A percentile compares a stretch with the other conserved stretches of the same genome.
These are phyloP conservation scores for Halisarca cf. caerulea DNA, from an alignment of 37 sponge, comb jelly and placozoan species.

Conservation along the genomic window DNA sequence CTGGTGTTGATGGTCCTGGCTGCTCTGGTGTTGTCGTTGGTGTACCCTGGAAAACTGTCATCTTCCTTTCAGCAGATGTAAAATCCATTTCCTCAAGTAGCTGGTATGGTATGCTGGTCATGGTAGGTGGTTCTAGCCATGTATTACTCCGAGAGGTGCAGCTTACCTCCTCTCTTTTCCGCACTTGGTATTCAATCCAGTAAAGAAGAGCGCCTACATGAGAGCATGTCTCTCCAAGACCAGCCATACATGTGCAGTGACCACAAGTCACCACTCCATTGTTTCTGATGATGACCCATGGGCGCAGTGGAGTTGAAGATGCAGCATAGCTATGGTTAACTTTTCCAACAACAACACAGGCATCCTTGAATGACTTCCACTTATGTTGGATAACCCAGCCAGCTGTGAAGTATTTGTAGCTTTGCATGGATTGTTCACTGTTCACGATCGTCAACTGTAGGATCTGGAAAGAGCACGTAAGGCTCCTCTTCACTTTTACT, in stretches of 20 bases:
- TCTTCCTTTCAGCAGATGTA: slow-evolving; percentile 11
- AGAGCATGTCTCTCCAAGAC: neutral
- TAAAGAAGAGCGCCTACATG: neutral
- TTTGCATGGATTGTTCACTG: too few relatives aligned
- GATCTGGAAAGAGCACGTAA: too few relatives aligned
- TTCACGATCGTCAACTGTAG: too few relatives aligned
- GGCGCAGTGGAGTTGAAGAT: neutral
- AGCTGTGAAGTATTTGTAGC: neutral
- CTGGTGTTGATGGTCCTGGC: neutral
- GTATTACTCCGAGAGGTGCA: neutral
- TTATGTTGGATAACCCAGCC: neutral
- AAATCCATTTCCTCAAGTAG: slow-evolving; percentile 19
- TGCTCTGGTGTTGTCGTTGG: slow-evolving; percentile 20
- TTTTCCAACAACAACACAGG: neutral
- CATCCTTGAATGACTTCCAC: neutral
- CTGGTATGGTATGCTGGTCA: slow-evolving; percentile 15
- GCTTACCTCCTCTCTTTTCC: neutral
- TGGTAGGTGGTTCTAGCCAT: slow-evolving; percentile 16
- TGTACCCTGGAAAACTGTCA: slow-evolving; percentile 1
- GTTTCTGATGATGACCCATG: neutral
- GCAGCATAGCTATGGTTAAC: neutral
- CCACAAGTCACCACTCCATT: neutral
- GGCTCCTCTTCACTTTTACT: too few relatives aligned
- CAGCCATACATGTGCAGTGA: slow-evolving; percentile 12
- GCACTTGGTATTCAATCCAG: neutral